Evolutionary conservation across 2,888 invertebrate species (phyloP), one percentile per base, ranked within the genome.

Genomic region (Diadromus collaris): DNA sequence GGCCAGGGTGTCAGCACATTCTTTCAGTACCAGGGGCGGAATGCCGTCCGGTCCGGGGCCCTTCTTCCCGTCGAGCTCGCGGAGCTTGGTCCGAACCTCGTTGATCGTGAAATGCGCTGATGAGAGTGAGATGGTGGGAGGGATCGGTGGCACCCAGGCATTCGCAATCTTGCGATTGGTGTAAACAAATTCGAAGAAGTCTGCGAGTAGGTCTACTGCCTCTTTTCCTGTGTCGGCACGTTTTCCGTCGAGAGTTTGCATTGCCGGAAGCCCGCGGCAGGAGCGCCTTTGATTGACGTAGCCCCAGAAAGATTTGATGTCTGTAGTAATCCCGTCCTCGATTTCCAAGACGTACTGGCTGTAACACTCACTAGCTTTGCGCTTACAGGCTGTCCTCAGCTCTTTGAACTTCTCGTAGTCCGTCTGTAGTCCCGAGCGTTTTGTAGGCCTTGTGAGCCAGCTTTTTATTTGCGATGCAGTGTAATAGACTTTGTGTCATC

Each of bases 41-140:
- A 81, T 61, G 21, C 81, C 76, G 68, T 81, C 81, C 2, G 64
- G 76, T 13, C 78, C 70, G 34, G 51, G 38, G 19, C 67, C 46
- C 29, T 65, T 65, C 13, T 6, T 13, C 24, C 24, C 54, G 41
- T 68, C 64, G 19, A 24, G 9, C 7, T 44, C 16, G 7, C 16
- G 6, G 2, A 44, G 16, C 44, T 44, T 44, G 3, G 3, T 2
- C 6, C 13, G 16, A 3, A 44, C 44, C 2, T 13, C 13, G 10
- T 44, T 13, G 2, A 13, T 13, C 44, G 44, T 44, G 13, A 44
- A 2, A 10, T 3, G 9, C 3, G 2, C 3, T 3, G 6, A 3
- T 13, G 44, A 10, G 2, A 44, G 16, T 3, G 6, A 3, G 6
- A 44, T 13, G 3, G 44, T 44, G 3, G 3, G 6, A 5, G 7